A percentile compares a stretch with the other conserved stretches of the same genome.
phyloP scores from a whole-genome alignment of 2,797 vertebrate species.

The Brachyalestes nurse region DNA sequence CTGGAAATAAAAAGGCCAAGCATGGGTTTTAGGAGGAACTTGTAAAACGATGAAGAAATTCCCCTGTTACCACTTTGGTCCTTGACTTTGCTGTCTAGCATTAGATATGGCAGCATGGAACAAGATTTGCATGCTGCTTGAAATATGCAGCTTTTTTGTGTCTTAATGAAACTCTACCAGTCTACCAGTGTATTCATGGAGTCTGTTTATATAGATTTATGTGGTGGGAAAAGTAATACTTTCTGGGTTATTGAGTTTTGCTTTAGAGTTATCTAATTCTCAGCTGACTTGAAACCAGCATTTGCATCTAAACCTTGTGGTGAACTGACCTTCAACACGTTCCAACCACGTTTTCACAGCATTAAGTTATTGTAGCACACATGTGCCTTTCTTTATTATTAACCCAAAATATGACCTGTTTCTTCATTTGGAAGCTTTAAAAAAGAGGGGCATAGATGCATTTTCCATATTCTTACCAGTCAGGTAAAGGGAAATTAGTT shows the following conservation, averaged over 20 bases:
- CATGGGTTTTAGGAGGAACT: slow-evolving; percentile 32
- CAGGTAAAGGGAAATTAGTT: no score
- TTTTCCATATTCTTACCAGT: no score
- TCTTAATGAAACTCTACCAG: slow-evolving; percentile 27
- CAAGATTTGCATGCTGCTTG: slow-evolving; percentile 40
- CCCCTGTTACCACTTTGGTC: slow-evolving; percentile 18
- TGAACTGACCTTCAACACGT: not conserved
- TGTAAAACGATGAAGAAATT: slow-evolving; percentile 45
- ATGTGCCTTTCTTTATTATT: no score
- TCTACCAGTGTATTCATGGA: slow-evolving; percentile 20
- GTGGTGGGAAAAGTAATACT: not conserved
- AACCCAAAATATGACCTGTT: no score
- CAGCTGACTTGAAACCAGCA: not conserved
- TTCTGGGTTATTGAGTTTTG: slow-evolving; percentile 15
- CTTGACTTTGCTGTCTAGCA: slow-evolving; percentile 31
- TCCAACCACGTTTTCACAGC: no score
- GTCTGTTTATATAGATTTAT: slow-evolving; percentile 21
- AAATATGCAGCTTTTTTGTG: slow-evolving; percentile 37
- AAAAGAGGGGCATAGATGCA: no score
- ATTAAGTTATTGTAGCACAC: no score
- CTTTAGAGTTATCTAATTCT: slow-evolving; percentile 44
- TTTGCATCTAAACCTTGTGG: not conserved
- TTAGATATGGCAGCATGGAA: slow-evolving; percentile 28
- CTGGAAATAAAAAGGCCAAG: slow-evolving; percentile 29
- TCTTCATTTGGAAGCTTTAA: no score